A percentile compares a stretch with the other conserved stretches of the same genome.
Evolutionary conservation across 2,797 vertebrate genomes (phyloP).

Genomic region (Anableps anableps): DNA sequence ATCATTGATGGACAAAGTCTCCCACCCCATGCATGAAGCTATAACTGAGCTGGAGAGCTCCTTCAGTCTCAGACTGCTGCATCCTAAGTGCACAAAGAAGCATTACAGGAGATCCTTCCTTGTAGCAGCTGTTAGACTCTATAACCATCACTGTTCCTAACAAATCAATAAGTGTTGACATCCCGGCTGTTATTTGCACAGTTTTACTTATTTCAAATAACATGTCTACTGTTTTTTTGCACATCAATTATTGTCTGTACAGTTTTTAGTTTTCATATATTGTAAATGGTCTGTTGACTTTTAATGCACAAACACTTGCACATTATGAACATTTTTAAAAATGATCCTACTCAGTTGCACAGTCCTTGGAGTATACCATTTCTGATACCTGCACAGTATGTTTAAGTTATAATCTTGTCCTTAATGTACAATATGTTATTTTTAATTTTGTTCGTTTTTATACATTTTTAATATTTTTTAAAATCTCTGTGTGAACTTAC

Average conservation of each 20-base stretch:
- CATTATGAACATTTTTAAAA: no score
- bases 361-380: no score
- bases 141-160: no score
- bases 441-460: neutral
- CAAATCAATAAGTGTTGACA: no score
- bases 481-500: neutral
- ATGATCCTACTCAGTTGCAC: no score
- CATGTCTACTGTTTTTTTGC: no score
- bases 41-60: neutral
- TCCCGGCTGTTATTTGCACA: no score
- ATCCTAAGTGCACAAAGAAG: neutral
- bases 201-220: no score
- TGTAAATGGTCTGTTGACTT: no score
- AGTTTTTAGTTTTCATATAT: no score
- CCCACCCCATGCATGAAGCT: neutral
- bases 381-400: neutral
- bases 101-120: neutral
- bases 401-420: neutral
- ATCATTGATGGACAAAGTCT: neutral
- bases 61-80: neutral
- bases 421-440: neutral
- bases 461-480: neutral
- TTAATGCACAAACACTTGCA: no score
- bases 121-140: neutral
- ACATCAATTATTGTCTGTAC: no score